Base-by-base conservation (phyloP, 2,797 vertebrate species). In the Phrynocephalus forsythii region DNA sequence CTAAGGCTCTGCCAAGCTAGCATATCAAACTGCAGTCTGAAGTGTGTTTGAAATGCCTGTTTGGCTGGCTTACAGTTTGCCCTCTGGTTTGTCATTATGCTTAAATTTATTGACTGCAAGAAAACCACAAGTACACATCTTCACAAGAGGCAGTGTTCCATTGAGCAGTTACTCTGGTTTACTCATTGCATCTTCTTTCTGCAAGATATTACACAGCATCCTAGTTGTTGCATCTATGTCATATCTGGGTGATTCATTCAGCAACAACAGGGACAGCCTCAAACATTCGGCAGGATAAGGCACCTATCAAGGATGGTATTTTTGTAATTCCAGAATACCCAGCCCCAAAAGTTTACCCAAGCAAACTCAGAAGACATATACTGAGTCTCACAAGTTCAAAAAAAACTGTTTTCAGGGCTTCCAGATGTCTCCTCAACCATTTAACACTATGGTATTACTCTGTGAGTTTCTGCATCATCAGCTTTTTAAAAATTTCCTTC, bases 401-500 rank as follows among this genome's bases (percentile, higher is more conserved):
- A 50, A n/a, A 77, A 85, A 50, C 26, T 67, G 8, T 20, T 78
- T 18, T 69, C 66, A 52, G 63, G 44, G 63, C 75, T 68, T 75
- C 16, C 11, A 6, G 69, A 71, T 56, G 48, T 48, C n/a, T 69
- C 13, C 15, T 86, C 48, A 79, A 24, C 20, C 66, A 38, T 26
- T 76, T 69, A 50, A 28, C 33, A 71, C 30, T 79, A 84, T 50
- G 68, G 24, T 48, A 20, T 66, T 83, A 20, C 33, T 30, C 38
- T 76, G 8, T 66, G 56, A 26, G n/a, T 63, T 79, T 66, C 5
- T 80, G 26, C 22, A 28, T 11, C 60, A 78, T 48, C 52, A 86
- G 13, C 83, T 75, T 85, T 87, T 85, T 87, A 89, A 81, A 67
- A 88, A 10, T 72, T 28, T 84, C 60, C 78, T 28, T 88, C 8